Evolutionary conservation across 2,113 vertebrate genomes (phyloP), one percentile per base, ranked within the genome.

Genomic region (Phrynosoma platyrhinos): DNA sequence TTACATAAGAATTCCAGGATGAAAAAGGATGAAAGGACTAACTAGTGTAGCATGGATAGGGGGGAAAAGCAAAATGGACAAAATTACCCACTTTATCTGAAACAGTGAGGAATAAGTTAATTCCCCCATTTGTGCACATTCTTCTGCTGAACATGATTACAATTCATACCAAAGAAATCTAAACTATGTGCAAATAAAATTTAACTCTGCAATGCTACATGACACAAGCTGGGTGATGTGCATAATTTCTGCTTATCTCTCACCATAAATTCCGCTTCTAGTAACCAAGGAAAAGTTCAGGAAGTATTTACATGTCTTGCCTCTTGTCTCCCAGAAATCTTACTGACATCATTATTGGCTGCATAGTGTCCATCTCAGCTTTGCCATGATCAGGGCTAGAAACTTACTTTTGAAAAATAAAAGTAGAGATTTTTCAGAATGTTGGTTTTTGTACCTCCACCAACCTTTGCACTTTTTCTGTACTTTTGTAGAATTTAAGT

Each of bases 41-140:
- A 66, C 20, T 84, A 64, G 82, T 89, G 80, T 80, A 86, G 91
- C 92, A 88, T 82, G 82, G 9, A 9, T 79, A 77, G 79, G 14
- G 14, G 23, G 40, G 40, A 86, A 93, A 71, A 93, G 87, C 87
- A 89, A 86, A 64, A 27, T 80, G 23, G n/a, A 8, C 30, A 53
- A 53, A 30, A 27, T 27, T 79, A 25, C 25, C 21, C 30, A 36
- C 6, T 25, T 82, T 4, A 58, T 55, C 53, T 42, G 55, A 89
- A 86, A 87, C 84, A 36, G 0, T 79, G 83, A 77, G 79, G 20
- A 13, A 2, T 0, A 40, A 14, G 55, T 40, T 58, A 58, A 68
- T 27, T 52, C 16, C 14, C 42, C 6, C 66, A n/a, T 53, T 36
- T 36, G 36, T 36, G 36, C 36, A 36, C 36, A 27, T 53, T 27